Evolutionary conservation across 1,140 invertebrate genomes (phyloP).

Genomic region (Cyphomyrmex costatus): DNA sequence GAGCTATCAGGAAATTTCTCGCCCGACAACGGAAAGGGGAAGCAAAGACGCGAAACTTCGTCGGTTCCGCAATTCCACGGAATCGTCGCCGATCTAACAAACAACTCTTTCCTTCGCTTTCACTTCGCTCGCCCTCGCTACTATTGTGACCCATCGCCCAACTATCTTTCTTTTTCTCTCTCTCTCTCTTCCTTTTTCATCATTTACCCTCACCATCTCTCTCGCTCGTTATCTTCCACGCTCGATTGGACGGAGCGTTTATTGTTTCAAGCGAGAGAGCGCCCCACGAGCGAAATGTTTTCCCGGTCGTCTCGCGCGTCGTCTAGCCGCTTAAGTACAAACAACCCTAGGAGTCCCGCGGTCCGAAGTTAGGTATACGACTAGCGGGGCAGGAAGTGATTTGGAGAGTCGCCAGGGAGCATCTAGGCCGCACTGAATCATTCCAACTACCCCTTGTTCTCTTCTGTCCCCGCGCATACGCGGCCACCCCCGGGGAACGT

Average conservation of each 20-base stretch:
- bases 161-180: background rate
- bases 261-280: slow-evolving; percentile 79
- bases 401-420: slow-evolving; percentile 82
- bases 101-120: slow-evolving; percentile 74
- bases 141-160: background rate
- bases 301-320: slow-evolving; percentile 76
- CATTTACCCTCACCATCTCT: slow-evolving; percentile 59
- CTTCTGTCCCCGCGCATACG: slow-evolving; percentile 4
- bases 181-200: background rate
- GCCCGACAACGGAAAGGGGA: slow-evolving; percentile 44
- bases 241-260: slow-evolving; percentile 80
- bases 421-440: slow-evolving; percentile 82
- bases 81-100: slow-evolving; percentile 76
- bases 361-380: slow-evolving; percentile 69
- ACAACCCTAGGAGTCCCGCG: slow-evolving; percentile 72
- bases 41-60: slow-evolving; percentile 71
- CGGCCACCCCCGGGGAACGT: slow-evolving; percentile 65
- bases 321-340: slow-evolving; percentile 76
- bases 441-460: slow-evolving; percentile 57
- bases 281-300: slow-evolving; percentile 70
- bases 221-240: slow-evolving; percentile 78
- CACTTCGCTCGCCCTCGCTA: background rate
- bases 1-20: slow-evolving; percentile 75
- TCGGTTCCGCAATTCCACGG: slow-evolving; percentile 72
- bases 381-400: slow-evolving; percentile 79